Evolutionary conservation across 2,888 invertebrate species (phyloP), one percentile per base, ranked within the genome.

Genomic region (Argyresthia albistria): DNA sequence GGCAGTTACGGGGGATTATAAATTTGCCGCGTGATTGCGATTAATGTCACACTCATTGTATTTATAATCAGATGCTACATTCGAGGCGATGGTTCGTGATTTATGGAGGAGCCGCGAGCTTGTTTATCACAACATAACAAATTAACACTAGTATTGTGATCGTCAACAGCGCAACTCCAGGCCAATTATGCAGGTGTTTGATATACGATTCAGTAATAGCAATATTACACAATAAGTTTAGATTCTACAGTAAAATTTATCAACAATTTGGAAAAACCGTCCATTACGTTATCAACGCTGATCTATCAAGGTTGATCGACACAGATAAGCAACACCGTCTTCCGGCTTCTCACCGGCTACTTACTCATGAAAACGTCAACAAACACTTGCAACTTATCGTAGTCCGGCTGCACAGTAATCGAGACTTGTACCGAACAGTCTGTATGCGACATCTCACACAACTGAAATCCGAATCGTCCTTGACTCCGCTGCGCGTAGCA

Each of bases 301-400:
- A 6, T 25, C 6, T n/a, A n/a, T n/a, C 25, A 25, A 25, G 25
- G 2, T 25, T 25, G 25, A 6, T 25, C 6, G 25, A 25, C 25
- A 39, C 39, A 39, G 1, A 9, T 9, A 39, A 39, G 39, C 39
- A 39, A 39, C 39, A 39, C 39, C 10, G 39, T 39, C 8, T 39
- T 11, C 39, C 25, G 25, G 25, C 25, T 25, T 25, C 25, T 25
- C 25, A 6, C 25, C 25, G 25, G 25, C 54, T 67, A 87, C 86
- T 86, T 70, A 87, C 87, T 87, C 87, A 87, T 87, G 82, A 76
- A 86, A 81, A 87, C 81, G 84, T 87, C 86, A 74, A 87, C 73
- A 70, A 77, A 75, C 73, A 87, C 77, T 78, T 83, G 76, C 62
- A 82, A 74, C 65, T 80, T 78, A 62, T 80, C 67, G 71, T 71